Percentiles rank a stretch among this genome's conserved stretches.
These are phyloP conservation scores for Coptodon bakossiorum DNA, from an alignment of 2,113 vertebrate genomes.

Conservation along the genomic window DNA sequence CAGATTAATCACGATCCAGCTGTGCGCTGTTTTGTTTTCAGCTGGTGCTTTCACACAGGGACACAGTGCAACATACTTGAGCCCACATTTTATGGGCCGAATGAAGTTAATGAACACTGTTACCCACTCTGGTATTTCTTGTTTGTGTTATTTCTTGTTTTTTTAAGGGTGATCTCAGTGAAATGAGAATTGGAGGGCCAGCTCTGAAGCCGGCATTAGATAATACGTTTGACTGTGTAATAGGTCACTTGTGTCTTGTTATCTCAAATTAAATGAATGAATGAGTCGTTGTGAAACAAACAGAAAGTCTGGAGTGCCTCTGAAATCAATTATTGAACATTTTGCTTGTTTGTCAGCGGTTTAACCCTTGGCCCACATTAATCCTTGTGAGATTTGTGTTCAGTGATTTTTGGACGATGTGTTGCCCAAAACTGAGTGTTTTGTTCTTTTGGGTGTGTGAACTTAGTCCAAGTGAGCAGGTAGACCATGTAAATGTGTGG, in stretches of 20 bases:
- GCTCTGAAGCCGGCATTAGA: neutral
- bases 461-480: neutral
- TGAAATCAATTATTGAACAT: neutral
- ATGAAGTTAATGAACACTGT: neutral
- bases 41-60: neutral
- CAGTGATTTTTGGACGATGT: neutral
- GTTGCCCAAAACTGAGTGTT: conserved; percentile 6
- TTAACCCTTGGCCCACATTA: conserved; percentile 18
- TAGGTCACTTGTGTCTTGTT: neutral
- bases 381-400: neutral
- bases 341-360: neutral
- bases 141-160: neutral
- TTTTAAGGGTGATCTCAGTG: neutral
- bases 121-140: neutral
- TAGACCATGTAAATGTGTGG: neutral
- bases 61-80: neutral
- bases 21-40: neutral
- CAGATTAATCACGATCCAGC: neutral
- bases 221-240: neutral
- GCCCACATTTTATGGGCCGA: neutral
- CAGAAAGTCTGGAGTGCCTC: neutral
- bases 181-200: neutral
- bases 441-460: neutral
- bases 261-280: neutral
- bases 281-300: neutral